Evolutionary conservation across 2,888 invertebrate species (phyloP).

Genomic region (Halictus quadricinctus): DNA sequence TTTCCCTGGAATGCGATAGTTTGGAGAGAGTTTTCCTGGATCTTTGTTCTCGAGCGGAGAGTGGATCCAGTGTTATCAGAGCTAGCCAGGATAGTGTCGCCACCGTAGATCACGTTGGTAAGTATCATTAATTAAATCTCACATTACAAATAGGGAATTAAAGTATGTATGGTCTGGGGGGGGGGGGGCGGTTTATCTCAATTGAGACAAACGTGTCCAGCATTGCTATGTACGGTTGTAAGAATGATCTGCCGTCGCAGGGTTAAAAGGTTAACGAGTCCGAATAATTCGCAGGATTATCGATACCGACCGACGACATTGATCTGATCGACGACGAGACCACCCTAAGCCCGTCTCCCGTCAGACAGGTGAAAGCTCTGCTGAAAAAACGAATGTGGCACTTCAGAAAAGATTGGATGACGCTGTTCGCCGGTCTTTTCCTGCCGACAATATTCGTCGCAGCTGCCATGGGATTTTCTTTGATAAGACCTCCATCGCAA

Average conservation of each 20-base stretch:
- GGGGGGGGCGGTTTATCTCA: not conserved
- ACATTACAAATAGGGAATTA: too few relatives aligned
- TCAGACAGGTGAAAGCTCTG: slow-evolving; percentile 81
- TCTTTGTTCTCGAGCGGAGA: slow-evolving; percentile 83
- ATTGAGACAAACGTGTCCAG: too few relatives aligned
- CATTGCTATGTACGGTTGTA: not conserved
- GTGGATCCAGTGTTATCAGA: slow-evolving; percentile 56
- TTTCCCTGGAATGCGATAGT: slow-evolving; percentile 85
- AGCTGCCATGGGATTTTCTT: slow-evolving; percentile 88
- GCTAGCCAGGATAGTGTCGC: slow-evolving; percentile 66
- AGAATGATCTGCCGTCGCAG: not conserved
- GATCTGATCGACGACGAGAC: slow-evolving; percentile 70
- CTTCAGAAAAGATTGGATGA: slow-evolving; percentile 85
- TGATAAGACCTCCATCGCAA: slow-evolving; percentile 86
- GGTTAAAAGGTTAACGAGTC: not conserved
- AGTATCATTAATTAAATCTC: slow-evolving; percentile 5
- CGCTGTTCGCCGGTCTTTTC: slow-evolving; percentile 85
- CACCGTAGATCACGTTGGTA: slow-evolving; percentile 59
- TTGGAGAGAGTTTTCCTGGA: slow-evolving; percentile 87
- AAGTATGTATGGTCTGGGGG: too few relatives aligned
- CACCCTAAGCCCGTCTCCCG: slow-evolving; percentile 67
- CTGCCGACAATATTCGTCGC: slow-evolving; percentile 87
- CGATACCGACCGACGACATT: slow-evolving; percentile 63
- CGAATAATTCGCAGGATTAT: slow-evolving; percentile 53
- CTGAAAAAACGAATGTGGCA: slow-evolving; percentile 85